Percentiles rank a stretch among this genome's conserved stretches.
phyloP scores from a whole-genome alignment of 2,113 vertebrate species.

The Serilophus lunatus region DNA sequence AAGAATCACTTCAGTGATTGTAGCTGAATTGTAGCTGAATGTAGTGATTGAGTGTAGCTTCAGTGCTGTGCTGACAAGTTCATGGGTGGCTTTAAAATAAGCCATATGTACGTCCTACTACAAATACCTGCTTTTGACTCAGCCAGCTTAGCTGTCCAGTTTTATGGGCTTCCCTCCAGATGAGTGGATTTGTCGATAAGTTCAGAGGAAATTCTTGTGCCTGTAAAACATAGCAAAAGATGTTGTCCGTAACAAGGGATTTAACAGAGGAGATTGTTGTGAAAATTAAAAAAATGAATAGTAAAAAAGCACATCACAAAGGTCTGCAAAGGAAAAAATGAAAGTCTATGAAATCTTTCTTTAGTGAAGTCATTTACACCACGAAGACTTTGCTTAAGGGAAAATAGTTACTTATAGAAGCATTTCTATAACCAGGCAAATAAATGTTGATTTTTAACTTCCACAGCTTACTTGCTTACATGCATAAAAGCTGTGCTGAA shows the following conservation, averaged over 20 bases:
- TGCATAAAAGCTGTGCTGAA: background rate
- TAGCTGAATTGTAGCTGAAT: too few relatives aligned
- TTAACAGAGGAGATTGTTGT: background rate
- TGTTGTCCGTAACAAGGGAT: background rate
- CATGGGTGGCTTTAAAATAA: background rate
- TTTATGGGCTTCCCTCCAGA: background rate
- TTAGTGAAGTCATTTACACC: background rate
- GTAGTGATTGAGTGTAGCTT: too few relatives aligned
- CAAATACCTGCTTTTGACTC: background rate
- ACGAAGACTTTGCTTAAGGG: background rate
- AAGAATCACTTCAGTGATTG: too few relatives aligned
- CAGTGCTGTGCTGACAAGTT: background rate
- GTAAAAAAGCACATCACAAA: background rate
- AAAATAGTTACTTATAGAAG: background rate
- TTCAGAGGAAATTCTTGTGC: background rate
- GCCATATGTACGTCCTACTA: background rate
- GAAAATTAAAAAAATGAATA: background rate
- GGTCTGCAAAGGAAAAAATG: background rate
- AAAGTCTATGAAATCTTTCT: background rate
- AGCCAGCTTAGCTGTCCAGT: background rate
- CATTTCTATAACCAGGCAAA: background rate
- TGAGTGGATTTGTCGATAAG: accelerated
- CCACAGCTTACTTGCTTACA: background rate
- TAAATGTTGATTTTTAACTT: background rate
- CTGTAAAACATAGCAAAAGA: background rate